Conservation (phyloP, 1,140 invertebrate genomes). For the Luehdorfia chinensis region DNA sequence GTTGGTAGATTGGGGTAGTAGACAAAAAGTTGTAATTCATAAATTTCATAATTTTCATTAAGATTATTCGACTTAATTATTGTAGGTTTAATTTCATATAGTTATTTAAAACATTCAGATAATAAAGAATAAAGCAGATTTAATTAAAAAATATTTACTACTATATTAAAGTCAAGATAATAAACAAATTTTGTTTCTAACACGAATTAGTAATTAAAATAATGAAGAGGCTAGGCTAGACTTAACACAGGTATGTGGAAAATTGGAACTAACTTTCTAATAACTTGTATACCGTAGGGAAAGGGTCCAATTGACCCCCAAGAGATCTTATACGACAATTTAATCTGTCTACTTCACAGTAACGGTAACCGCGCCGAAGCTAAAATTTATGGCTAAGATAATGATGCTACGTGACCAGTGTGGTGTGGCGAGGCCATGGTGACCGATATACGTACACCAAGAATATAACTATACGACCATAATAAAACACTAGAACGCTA, state of each 20-base stretch:
- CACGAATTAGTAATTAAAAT: too few relatives aligned
- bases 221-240: too few relatives aligned
- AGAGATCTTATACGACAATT: slow-evolving; percentile 40
- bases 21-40: too few relatives aligned
- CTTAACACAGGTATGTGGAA: slow-evolving; percentile 5
- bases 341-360: slow-evolving; percentile 41
- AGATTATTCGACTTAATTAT: too few relatives aligned
- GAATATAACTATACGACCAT: neutral
- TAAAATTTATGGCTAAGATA: slow-evolving; percentile 38
- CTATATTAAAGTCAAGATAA: too few relatives aligned
- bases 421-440: slow-evolving; percentile 17
- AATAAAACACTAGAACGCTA: slow-evolving; percentile 15
- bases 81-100: too few relatives aligned
- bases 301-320: slow-evolving; percentile 41
- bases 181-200: too few relatives aligned
- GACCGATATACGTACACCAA: slow-evolving; percentile 5
- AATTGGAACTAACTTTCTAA: slow-evolving; percentile 42
- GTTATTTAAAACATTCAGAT: too few relatives aligned
- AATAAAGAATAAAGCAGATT: too few relatives aligned
- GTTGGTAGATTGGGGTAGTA: too few relatives aligned
- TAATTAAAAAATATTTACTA: too few relatives aligned
- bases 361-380: slow-evolving; percentile 43
- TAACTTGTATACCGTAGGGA: slow-evolving; percentile 33
- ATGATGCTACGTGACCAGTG: slow-evolving; percentile 26
- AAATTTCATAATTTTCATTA: too few relatives aligned